These are phyloP conservation scores for Ctenosaura bakeri DNA, from an alignment of 2,797 vertebrate genomes.

Conservation along the genomic window DNA sequence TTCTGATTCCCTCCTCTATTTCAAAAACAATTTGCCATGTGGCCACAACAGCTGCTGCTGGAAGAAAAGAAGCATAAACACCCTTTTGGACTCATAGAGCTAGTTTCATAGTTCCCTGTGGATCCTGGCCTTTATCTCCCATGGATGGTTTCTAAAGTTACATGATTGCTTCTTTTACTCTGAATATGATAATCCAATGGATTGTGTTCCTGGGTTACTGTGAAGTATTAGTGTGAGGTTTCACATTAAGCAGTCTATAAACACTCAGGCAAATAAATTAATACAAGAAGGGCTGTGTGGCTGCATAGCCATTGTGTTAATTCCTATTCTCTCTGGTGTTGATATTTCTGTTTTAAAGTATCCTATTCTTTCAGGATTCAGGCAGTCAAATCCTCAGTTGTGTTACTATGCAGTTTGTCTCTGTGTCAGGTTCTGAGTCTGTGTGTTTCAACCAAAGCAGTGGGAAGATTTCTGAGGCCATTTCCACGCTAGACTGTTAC, in stretches of 20 bases:
- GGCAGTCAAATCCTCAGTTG: not conserved
- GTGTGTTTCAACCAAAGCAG: not conserved
- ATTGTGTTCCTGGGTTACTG: not conserved
- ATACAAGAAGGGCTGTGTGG: not conserved
- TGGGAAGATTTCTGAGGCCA: not conserved
- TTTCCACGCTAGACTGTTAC: no score
- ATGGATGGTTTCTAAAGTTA: not conserved
- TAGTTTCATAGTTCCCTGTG: not conserved
- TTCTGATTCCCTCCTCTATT: constrained; percentile 4
- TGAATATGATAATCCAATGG: not conserved
- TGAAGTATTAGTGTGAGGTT: not conserved
- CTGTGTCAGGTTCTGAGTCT: not conserved
- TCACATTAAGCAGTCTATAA: not conserved
- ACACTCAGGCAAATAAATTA: not conserved
- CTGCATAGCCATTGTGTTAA: not conserved
- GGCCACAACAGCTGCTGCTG: not conserved
- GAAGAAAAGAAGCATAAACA: not conserved
- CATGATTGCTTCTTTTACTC: not conserved
- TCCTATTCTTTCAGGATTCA: not conserved
- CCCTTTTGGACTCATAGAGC: not conserved
- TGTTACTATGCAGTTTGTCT: not conserved
- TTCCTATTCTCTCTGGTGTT: constrained; percentile 2
- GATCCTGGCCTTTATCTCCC: not conserved
- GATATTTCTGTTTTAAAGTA: not conserved
- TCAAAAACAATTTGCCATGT: constrained; percentile 15